phyloP scores from a whole-genome alignment of 2,888 invertebrate species.

The Yponomeuta malinellus region DNA sequence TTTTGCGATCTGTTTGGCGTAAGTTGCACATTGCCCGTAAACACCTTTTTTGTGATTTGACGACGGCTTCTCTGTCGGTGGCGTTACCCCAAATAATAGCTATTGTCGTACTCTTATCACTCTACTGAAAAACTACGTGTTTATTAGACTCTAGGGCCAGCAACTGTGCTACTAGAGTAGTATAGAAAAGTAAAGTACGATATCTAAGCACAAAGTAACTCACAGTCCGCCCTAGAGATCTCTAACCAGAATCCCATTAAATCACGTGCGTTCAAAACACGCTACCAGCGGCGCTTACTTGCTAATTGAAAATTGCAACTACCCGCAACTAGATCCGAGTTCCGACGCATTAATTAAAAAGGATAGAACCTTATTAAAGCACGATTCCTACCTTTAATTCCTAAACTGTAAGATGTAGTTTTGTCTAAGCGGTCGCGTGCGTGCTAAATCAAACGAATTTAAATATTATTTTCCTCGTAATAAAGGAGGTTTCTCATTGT shows the following conservation, averaged over 20 bases:
- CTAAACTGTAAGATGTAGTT: background rate
- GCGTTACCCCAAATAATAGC: too few species aligned
- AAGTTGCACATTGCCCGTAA: too few species aligned
- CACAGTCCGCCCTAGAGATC: background rate
- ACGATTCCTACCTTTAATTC: background rate
- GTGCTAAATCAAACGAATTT: background rate
- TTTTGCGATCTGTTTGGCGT: too few species aligned
- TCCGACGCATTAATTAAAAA: conserved; percentile 66
- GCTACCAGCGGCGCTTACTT: conserved; percentile 53
- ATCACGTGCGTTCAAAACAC: conserved; percentile 60
- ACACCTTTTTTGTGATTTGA: too few species aligned
- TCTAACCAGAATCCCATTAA: conserved; percentile 39
- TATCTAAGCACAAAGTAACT: background rate
- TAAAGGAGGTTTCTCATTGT: background rate
- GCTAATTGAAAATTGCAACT: conserved; percentile 68
- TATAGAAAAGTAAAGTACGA: too few species aligned
- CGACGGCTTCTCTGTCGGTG: too few species aligned
- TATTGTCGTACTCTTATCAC: too few species aligned
- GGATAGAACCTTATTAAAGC: conserved; percentile 28
- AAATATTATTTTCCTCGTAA: background rate
- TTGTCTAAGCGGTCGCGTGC: background rate
- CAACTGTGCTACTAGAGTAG: too few species aligned
- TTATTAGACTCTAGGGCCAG: too few species aligned
- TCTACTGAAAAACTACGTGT: too few species aligned
- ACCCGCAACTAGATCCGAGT: conserved; percentile 51